These are phyloP conservation scores for Pampusana beccarii DNA, from an alignment of 2,113 vertebrate species.

Conservation along the genomic window DNA sequence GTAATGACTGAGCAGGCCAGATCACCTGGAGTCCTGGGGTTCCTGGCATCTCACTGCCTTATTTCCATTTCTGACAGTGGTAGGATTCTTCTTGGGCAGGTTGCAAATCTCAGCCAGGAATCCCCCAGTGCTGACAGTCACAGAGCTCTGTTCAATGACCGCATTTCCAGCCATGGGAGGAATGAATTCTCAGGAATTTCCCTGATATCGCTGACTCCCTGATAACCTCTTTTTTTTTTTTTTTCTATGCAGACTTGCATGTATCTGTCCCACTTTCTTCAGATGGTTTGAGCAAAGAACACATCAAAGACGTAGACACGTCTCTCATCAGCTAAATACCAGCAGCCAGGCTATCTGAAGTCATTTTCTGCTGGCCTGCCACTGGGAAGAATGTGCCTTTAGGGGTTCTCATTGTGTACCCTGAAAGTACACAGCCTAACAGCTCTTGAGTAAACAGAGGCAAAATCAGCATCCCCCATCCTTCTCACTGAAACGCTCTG, in stretches of 20 bases:
- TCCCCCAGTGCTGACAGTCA: neutral
- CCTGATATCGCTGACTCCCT: neutral
- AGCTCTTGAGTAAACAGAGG: neutral
- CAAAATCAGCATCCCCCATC: neutral
- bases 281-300: neutral
- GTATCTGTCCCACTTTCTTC: constrained; percentile 11
- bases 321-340: constrained; percentile 18
- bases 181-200: constrained; percentile 10
- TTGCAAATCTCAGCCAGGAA: neutral
- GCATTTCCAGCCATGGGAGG: neutral
- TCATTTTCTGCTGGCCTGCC: neutral
- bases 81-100: neutral
- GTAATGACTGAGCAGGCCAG: neutral
- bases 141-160: neutral
- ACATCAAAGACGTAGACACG: constrained; percentile 18
- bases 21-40: neutral
- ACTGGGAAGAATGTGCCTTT: constrained; percentile 32
- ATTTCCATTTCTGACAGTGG: neutral
- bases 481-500: neutral
- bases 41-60: neutral
- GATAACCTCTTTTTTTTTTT: neutral
- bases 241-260: neutral
- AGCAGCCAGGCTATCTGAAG: constrained; percentile 24
- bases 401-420: constrained; percentile 26
- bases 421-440: neutral